These are phyloP conservation scores for Albula glossodonta DNA, from an alignment of 2,113 vertebrate species.

Conservation along the genomic window DNA sequence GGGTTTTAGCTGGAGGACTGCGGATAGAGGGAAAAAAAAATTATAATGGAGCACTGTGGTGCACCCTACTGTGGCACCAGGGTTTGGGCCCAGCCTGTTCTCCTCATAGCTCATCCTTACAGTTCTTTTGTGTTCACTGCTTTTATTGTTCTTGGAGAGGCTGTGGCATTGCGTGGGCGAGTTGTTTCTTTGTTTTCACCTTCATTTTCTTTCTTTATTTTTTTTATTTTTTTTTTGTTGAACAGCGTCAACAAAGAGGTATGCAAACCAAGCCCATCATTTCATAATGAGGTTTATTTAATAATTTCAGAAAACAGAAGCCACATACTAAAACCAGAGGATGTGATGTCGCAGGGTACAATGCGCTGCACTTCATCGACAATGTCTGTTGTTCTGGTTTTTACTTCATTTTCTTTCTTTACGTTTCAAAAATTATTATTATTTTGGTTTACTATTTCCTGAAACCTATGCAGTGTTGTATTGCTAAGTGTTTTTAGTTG, in stretches of 20 bases:
- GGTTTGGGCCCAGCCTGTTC: neutral
- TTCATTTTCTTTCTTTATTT: neutral
- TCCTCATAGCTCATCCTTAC: neutral
- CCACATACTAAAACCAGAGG: no score
- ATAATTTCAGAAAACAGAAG: no score
- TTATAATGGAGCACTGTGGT: neutral
- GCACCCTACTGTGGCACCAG: neutral
- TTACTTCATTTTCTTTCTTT: no score
- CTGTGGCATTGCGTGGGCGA: neutral
- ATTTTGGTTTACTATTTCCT: no score
- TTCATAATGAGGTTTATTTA: no score
- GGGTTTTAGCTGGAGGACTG: neutral
- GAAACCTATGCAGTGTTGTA: no score
- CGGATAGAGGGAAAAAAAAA: neutral
- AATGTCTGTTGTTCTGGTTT: no score
- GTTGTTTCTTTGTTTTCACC: neutral
- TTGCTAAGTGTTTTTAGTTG: no score
- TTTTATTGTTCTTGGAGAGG: neutral
- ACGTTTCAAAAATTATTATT: no score
- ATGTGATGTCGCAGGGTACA: no score
- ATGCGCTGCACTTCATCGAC: no score
- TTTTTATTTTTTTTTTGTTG: neutral
- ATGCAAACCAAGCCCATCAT: no score
- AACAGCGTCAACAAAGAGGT: neutral
- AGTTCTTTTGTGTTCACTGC: neutral